These are phyloP conservation scores for Echeneis naucrates DNA, from an alignment of 2,797 vertebrate species.

Conservation along the genomic window DNA sequence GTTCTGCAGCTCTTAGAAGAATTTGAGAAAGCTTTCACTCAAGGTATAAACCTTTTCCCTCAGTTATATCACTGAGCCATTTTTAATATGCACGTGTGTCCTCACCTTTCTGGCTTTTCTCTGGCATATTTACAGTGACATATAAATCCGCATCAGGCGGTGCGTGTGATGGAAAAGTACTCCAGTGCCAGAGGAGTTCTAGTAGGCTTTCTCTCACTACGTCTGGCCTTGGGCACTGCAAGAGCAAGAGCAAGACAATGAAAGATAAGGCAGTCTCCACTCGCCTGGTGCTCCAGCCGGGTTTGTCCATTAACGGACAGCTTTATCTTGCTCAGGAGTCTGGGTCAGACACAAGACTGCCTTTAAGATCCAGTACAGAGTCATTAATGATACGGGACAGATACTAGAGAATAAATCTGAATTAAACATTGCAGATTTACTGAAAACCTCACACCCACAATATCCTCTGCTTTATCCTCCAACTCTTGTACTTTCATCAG, in stretches of 20 bases:
- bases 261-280: slow-evolving; percentile 69
- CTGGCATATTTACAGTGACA: slow-evolving; percentile 41
- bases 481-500: neutral
- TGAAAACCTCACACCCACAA: neutral
- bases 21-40: neutral
- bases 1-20: neutral
- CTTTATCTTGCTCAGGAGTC: slow-evolving; percentile 67
- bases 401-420: slow-evolving; percentile 8
- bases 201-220: slow-evolving; percentile 50
- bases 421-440: slow-evolving; percentile 8
- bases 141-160: slow-evolving; percentile 29
- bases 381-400: slow-evolving; percentile 27
- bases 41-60: neutral
- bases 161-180: slow-evolving; percentile 76
- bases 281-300: slow-evolving; percentile 33
- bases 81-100: slow-evolving; percentile 29
- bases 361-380: slow-evolving; percentile 31
- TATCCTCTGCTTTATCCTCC: neutral
- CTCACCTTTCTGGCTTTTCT: slow-evolving; percentile 21
- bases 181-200: slow-evolving; percentile 47
- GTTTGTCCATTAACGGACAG: slow-evolving; percentile 60
- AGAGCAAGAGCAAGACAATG: slow-evolving; percentile 49
- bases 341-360: slow-evolving; percentile 41
- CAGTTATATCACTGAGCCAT: neutral
- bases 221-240: slow-evolving; percentile 52